Conservation (phyloP, 2,888 invertebrate genomes). For the Nebria salina region DNA sequence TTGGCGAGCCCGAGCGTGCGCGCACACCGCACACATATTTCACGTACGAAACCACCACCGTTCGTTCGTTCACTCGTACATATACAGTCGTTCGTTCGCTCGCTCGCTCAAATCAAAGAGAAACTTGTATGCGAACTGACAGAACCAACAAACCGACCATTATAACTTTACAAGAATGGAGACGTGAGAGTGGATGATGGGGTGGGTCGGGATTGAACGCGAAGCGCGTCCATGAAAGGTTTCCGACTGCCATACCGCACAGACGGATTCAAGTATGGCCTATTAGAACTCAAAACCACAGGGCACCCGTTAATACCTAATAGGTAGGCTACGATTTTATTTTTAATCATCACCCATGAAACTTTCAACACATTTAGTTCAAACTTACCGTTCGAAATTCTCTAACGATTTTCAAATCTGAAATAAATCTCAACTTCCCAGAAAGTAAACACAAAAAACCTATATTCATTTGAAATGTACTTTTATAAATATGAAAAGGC, state of each 20-base stretch:
- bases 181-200: slow-evolving; percentile 11
- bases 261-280: neutral
- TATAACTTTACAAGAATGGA: slow-evolving; percentile 26
- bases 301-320: too few relatives aligned
- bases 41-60: slow-evolving; percentile 12
- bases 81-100: neutral
- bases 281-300: neutral
- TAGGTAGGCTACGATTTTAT: too few relatives aligned
- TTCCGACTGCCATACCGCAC: neutral
- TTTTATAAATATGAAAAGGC: too few relatives aligned
- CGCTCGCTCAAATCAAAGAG: slow-evolving; percentile 19
- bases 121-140: slow-evolving; percentile 18
- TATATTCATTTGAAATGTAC: too few relatives aligned
- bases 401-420: too few relatives aligned
- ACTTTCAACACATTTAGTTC: too few relatives aligned
- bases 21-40: slow-evolving; percentile 14
- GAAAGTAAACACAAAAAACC: too few relatives aligned
- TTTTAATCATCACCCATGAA: too few relatives aligned
- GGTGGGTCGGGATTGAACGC: neutral
- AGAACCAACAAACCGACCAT: slow-evolving; percentile 26
- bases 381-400: too few relatives aligned
- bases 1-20: neutral
- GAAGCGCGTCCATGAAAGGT: neutral
- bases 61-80: neutral
- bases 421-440: too few relatives aligned